Evolutionary conservation across 1,140 invertebrate species (phyloP).

Genomic region (Coptotermes formosanus): DNA sequence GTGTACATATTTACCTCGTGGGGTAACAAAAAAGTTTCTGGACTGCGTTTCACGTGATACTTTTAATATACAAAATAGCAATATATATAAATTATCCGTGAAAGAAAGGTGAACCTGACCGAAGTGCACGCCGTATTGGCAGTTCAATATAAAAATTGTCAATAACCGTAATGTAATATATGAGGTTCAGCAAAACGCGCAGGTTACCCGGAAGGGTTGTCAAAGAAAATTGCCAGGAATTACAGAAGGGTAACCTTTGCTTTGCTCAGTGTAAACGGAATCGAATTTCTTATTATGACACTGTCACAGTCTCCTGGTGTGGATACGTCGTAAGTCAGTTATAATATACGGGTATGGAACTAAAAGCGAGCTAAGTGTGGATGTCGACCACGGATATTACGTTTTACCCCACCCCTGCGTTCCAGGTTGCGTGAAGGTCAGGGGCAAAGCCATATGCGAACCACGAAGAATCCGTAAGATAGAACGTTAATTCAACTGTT

Average conservation of each 20-base stretch:
- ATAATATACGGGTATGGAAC: too few species aligned
- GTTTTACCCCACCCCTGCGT: too few species aligned
- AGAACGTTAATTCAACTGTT: too few species aligned
- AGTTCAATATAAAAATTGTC: background rate
- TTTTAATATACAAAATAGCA: background rate
- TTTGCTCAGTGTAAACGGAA: too few species aligned
- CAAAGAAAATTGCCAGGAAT: background rate
- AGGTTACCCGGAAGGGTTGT: background rate
- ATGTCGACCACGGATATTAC: too few species aligned
- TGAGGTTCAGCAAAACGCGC: background rate
- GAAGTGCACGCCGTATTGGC: background rate
- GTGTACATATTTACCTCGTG: constrained; percentile 10
- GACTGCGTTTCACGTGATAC: background rate
- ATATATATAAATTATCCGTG: background rate
- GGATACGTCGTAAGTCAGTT: too few species aligned
- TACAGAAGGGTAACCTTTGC: background rate
- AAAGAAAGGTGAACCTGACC: background rate
- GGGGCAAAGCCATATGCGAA: too few species aligned
- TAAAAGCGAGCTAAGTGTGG: too few species aligned
- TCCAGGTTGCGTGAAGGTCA: too few species aligned
- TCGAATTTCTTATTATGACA: too few species aligned
- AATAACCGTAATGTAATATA: background rate
- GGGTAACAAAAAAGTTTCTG: background rate
- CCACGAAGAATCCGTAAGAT: too few species aligned
- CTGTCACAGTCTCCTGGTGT: too few species aligned